phyloP scores from a whole-genome alignment of 1,140 invertebrate species.

The Drosophila pseudoananassae region DNA sequence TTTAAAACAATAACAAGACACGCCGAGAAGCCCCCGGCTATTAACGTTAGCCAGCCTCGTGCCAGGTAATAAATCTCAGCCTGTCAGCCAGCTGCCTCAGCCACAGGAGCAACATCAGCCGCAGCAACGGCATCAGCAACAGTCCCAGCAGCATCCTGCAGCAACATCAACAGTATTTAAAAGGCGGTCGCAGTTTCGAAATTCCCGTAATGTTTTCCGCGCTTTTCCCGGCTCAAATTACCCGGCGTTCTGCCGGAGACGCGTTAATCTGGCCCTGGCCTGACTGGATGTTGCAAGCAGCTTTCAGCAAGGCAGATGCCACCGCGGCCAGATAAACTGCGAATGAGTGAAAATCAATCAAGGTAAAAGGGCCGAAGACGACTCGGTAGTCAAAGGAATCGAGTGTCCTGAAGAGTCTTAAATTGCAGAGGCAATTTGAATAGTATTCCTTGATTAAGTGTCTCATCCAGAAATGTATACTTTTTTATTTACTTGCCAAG shows the following conservation, averaged over 20 bases:
- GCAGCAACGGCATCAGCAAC: not conserved
- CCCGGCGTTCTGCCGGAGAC: conserved; percentile 30
- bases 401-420: conserved; percentile 9
- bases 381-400: too few relatives aligned
- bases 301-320: conserved; percentile 20
- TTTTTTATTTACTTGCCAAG: not conserved
- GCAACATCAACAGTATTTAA: conserved; percentile 44
- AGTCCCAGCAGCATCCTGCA: conserved; percentile 2
- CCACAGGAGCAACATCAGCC: conserved; percentile 21
- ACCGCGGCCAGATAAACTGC: conserved; percentile 37
- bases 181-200: conserved; percentile 27
- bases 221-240: conserved; percentile 45
- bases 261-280: conserved; percentile 49
- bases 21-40: conserved; percentile 46
- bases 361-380: conserved; percentile 13
- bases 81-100: conserved; percentile 61
- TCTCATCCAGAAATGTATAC: too few relatives aligned
- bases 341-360: conserved; percentile 40
- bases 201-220: conserved; percentile 5
- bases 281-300: conserved; percentile 8
- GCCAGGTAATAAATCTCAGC: conserved; percentile 70
- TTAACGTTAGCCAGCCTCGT: conserved; percentile 54
- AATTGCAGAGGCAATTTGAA: not conserved
- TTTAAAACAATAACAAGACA: conserved; percentile 67
- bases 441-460: not conserved